Conservation (phyloP, 64 coral and sea anemone genomes). For the Montipora cactus region DNA sequence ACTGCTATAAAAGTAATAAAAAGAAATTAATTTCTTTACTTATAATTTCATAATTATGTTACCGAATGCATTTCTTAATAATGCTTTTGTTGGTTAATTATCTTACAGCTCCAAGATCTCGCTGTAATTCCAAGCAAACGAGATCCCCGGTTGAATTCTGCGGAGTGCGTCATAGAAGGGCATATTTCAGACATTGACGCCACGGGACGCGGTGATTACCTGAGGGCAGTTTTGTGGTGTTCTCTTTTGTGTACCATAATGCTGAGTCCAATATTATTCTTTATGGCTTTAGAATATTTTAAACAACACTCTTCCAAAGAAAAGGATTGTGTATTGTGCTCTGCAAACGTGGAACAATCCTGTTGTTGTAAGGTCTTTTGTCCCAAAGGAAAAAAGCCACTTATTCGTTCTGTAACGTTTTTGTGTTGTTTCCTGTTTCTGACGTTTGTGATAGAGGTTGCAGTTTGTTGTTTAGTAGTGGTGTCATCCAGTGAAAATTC, state of each 20-base stretch:
- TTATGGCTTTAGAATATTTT: not conserved
- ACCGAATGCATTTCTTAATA: too few relatives aligned
- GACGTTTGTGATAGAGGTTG: not conserved
- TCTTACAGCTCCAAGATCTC: not conserved
- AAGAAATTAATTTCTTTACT: too few relatives aligned
- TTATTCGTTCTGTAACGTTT: too few relatives aligned
- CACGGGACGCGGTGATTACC: not conserved
- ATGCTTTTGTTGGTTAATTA: not conserved
- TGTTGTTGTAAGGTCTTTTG: too few relatives aligned
- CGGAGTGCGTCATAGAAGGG: not conserved
- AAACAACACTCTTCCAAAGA: not conserved
- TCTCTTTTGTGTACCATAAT: not conserved
- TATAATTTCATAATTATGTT: too few relatives aligned
- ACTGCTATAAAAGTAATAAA: too few relatives aligned
- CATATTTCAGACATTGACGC: not conserved
- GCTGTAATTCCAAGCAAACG: not conserved
- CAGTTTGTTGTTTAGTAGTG: not conserved
- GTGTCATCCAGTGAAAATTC: not conserved
- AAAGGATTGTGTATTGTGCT: not conserved
- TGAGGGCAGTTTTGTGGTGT: not conserved
- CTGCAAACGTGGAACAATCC: too few relatives aligned
- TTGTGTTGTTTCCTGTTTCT: not conserved
- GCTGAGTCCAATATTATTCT: not conserved
- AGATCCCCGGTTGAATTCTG: not conserved
- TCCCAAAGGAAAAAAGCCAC: too few relatives aligned